Evolutionary conservation across 2,797 vertebrate species (phyloP).

Genomic region (Xiphophorus birchmanni): DNA sequence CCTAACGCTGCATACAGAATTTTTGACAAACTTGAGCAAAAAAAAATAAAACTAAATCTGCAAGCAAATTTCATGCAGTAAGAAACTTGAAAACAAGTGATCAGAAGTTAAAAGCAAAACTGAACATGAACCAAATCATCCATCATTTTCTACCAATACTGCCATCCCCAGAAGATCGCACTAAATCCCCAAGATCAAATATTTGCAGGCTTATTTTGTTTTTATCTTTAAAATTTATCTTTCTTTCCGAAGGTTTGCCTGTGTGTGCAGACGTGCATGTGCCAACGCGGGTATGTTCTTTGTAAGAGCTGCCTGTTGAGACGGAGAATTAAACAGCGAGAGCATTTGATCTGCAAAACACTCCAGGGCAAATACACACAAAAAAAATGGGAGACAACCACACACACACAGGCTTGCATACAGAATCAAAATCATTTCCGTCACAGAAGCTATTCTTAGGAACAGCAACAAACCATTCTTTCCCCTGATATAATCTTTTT

Average conservation of each 20-base stretch:
- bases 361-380: constrained; percentile 70
- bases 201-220: constrained; percentile 60
- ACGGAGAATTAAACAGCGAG: constrained; percentile 80
- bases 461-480: constrained; percentile 70
- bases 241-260: constrained; percentile 56
- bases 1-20: constrained; percentile 27
- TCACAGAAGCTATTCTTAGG: constrained; percentile 80
- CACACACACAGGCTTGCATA: constrained; percentile 48
- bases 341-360: constrained; percentile 79
- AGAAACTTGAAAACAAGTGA: constrained; percentile 44
- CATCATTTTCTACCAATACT: constrained; percentile 42
- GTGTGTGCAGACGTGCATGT: constrained; percentile 51
- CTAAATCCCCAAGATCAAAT: constrained; percentile 53
- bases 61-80: constrained; percentile 28
- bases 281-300: constrained; percentile 56
- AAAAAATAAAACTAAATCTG: constrained; percentile 31
- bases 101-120: constrained; percentile 51
- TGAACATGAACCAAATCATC: constrained; percentile 55
- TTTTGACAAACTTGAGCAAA: constrained; percentile 32
- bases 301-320: constrained; percentile 76
- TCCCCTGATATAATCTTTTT: constrained; percentile 72
- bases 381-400: constrained; percentile 35
- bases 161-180: constrained; percentile 45
- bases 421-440: constrained; percentile 78
- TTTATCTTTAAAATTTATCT: constrained; percentile 64